phyloP scores from a whole-genome alignment of 2,888 invertebrate genomes.

The Elysia crispata region DNA sequence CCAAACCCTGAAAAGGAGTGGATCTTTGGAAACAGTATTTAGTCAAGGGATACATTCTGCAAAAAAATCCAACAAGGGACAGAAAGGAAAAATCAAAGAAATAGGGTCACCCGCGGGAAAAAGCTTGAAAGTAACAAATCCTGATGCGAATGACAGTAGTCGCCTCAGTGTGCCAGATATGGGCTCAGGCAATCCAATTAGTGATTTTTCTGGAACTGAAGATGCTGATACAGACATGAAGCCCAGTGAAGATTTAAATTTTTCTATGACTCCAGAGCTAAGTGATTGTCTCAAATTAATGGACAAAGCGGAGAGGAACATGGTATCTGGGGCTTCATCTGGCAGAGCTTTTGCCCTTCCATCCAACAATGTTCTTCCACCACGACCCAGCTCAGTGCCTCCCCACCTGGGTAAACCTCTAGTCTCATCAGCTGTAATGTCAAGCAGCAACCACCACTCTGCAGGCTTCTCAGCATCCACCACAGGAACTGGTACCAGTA shows the following conservation, averaged over 20 bases:
- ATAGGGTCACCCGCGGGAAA: background rate
- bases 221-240: slow-evolving; percentile 51
- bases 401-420: background rate
- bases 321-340: slow-evolving; percentile 51
- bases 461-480: slow-evolving; percentile 28
- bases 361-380: background rate
- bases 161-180: slow-evolving; percentile 59
- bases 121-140: background rate
- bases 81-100: background rate
- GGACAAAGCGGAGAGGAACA: slow-evolving; percentile 72
- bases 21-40: too few species aligned
- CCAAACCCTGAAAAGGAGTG: background rate
- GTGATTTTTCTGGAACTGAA: background rate
- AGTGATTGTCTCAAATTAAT: slow-evolving; percentile 74
- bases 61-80: background rate
- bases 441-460: background rate
- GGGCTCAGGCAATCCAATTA: background rate
- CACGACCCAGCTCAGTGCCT: background rate
- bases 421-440: background rate
- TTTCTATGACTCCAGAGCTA: slow-evolving; percentile 73
- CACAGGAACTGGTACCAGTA: background rate
- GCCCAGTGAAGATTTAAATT: slow-evolving; percentile 61
- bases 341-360: background rate
- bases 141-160: slow-evolving; percentile 47
- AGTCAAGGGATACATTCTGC: too few species aligned